Base-by-base conservation (phyloP, 2,888 invertebrate genomes). In the Meloe dianella region DNA sequence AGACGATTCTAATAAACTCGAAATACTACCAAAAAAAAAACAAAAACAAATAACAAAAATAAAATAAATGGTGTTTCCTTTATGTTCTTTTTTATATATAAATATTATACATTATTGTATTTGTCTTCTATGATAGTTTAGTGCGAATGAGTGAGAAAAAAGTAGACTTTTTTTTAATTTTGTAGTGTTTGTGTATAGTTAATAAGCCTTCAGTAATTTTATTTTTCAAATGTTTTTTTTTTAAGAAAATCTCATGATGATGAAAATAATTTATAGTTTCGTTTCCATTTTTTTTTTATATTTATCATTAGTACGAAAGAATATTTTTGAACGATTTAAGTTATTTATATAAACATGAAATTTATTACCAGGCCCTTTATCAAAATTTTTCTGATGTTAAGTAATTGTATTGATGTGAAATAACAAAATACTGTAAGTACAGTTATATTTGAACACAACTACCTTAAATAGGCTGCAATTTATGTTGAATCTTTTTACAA, bases 1-100 rank as follows among this genome's bases (percentile, higher is more conserved):
- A 77, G 77, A 70, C 75, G 76, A 66, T 77, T 75, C 75, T 76
- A 77, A 77, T 75, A 74, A 69, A 66, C 65, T 66, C 69, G 64
- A 65, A 54, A 67, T 54, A 54, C 54, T 12, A 27, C 54, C 27
- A 12, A 22, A 57, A 41, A 41, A 41, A 41, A 41, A 17, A 41
- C 3, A 12, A n/a, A 58, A 66, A 60, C 57, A 38, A 41, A 17
- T 5, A 57, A 60, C 61, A 64, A 60, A 54, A 54, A 27, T 27
- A 27, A 27, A 27, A 27, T 27, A 27, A 64, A 67, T 47, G 67
- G 67, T 64, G 64, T 62, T 64, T 54, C 32, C 32, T 67, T 61
- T 64, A 64, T 64, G 64, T 64, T 22, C 12, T 27, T 54, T 54
- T 54, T 54, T 54, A n/a, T 54, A 54, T 27, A 24, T 24, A 24